Conservation (phyloP, 2,888 invertebrate species). For the Caenorhabditis sp. region DNA sequence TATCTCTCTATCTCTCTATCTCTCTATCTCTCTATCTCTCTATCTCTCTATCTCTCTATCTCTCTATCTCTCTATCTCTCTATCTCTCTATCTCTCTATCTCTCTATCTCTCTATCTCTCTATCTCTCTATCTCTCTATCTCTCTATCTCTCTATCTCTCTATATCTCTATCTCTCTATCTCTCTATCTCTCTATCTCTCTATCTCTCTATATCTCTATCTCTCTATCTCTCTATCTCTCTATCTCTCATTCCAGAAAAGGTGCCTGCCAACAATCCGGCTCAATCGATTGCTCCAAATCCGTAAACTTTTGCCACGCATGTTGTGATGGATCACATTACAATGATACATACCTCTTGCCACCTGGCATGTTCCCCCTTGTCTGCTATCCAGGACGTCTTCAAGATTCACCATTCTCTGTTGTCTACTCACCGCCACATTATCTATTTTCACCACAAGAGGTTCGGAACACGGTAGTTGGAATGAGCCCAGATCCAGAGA, state of each 20-base stretch:
- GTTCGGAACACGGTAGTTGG: constrained; percentile 53
- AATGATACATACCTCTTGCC: constrained; percentile 51
- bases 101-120: no score
- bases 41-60: no score
- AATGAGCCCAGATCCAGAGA: constrained; percentile 34
- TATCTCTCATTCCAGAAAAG: constrained; percentile 26
- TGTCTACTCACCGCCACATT: constrained; percentile 63
- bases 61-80: no score
- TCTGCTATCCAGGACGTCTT: constrained; percentile 55
- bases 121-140: no score
- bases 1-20: no score
- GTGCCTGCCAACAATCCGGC: constrained; percentile 19
- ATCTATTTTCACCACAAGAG: constrained; percentile 53
- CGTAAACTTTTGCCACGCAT: constrained; percentile 60
- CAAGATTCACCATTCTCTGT: constrained; percentile 60
- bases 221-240: no score
- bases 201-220: no score
- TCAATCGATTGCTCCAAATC: constrained; percentile 51
- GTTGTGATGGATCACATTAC: constrained; percentile 47
- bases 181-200: no score
- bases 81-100: no score
- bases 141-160: no score
- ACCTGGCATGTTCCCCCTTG: constrained; percentile 56
- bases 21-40: no score
- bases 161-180: no score